Conservation (phyloP, 2,888 invertebrate genomes). For the Sarcophaga carnaria region DNA sequence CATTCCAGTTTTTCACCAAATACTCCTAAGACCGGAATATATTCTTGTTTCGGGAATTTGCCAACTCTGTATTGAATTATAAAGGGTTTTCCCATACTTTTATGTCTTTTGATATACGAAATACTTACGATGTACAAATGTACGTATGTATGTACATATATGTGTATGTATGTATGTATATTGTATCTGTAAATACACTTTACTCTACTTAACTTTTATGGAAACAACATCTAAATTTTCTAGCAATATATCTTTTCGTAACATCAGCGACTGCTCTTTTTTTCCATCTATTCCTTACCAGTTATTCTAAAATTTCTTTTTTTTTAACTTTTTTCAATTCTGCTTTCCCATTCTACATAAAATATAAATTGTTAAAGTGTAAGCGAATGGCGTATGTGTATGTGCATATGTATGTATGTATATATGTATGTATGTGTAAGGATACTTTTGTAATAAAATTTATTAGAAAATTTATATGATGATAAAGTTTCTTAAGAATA, state of each 20-base stretch:
- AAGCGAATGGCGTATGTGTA: neutral
- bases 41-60: neutral
- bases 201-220: conserved; percentile 33
- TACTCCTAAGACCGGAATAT: neutral
- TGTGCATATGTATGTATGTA: conserved; percentile 34
- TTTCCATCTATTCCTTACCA: conserved; percentile 45
- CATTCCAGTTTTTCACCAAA: neutral
- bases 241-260: conserved; percentile 61
- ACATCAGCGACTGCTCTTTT: conserved; percentile 28
- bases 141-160: neutral
- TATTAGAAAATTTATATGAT: conserved; percentile 68
- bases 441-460: conserved; percentile 64
- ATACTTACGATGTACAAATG: too few relatives aligned
- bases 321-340: neutral
- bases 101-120: neutral
- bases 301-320: conserved; percentile 36
- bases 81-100: neutral
- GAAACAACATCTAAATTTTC: conserved; percentile 64
- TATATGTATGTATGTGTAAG: conserved; percentile 40
- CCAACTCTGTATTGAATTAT: conserved; percentile 13
- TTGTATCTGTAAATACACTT: neutral
- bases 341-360: conserved; percentile 25
- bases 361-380: conserved; percentile 9
- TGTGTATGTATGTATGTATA: neutral
- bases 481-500: conserved; percentile 68